A percentile compares a stretch with the other conserved stretches of the same genome.
These are phyloP conservation scores for Circaetus gallicus DNA, from an alignment of 2,113 vertebrate genomes.

Conservation along the genomic window DNA sequence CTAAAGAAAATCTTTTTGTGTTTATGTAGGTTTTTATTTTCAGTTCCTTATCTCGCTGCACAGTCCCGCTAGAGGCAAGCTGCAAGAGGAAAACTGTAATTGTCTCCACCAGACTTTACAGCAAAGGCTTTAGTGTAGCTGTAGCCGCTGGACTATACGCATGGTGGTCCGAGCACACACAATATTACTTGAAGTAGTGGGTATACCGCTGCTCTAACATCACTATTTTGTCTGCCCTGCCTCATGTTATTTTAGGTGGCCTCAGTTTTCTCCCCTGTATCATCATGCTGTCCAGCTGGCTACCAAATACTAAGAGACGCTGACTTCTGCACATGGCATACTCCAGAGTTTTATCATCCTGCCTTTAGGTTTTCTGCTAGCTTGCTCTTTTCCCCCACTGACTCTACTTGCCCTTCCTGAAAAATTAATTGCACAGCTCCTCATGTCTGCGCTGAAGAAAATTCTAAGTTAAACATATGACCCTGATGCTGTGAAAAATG, in stretches of 20 bases:
- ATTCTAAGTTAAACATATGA: background rate
- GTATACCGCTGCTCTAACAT: background rate
- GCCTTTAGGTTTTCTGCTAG: background rate
- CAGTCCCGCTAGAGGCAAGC: background rate
- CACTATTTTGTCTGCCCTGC: background rate
- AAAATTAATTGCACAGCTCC: background rate
- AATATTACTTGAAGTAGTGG: background rate
- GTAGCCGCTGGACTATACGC: rapidly evolving
- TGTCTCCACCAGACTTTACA: background rate
- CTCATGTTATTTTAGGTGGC: background rate
- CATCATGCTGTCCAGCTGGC: background rate
- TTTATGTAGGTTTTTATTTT: background rate
- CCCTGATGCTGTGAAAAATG: background rate
- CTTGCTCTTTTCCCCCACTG: background rate
- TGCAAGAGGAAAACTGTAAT: background rate
- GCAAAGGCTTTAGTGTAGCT: background rate
- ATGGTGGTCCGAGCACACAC: background rate
- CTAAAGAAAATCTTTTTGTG: background rate
- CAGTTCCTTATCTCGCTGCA: background rate
- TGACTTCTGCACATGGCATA: background rate
- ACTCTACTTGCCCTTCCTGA: background rate
- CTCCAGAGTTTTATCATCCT: background rate
- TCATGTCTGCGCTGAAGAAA: background rate
- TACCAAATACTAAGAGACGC: background rate
- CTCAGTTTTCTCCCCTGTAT: background rate